Evolutionary conservation across 2,113 vertebrate species (phyloP).

Genomic region (Alexandromys fortis): DNA sequence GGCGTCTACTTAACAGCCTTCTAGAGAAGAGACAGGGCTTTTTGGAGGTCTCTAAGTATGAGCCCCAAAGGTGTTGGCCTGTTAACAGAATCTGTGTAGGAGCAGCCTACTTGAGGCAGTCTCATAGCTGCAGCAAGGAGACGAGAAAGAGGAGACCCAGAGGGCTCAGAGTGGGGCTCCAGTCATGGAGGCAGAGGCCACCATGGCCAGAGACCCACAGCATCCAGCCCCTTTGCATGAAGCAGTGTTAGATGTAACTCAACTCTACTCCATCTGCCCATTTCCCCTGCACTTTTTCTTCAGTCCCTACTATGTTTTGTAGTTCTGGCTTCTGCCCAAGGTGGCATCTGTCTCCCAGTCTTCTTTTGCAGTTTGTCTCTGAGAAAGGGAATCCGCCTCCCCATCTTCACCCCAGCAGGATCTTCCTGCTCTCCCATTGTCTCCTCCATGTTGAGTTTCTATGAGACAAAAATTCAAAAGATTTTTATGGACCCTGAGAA

Average conservation of each 20-base stretch:
- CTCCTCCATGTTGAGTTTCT: neutral
- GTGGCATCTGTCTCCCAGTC: slow-evolving; percentile 28
- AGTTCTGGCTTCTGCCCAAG: slow-evolving; percentile 39
- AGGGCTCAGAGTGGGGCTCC: neutral
- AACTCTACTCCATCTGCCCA: neutral
- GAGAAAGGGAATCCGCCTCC: neutral
- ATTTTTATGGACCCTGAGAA: slow-evolving; percentile 35
- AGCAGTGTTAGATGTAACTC: slow-evolving; percentile 56
- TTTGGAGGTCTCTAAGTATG: neutral
- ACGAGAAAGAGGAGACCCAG: neutral
- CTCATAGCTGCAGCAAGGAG: neutral
- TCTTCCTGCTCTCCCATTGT: slow-evolving; percentile 18
- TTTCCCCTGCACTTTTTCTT: neutral
- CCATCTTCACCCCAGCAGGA: neutral
- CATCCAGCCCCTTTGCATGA: slow-evolving; percentile 65
- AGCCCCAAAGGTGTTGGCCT: neutral
- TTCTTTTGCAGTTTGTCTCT: slow-evolving; percentile 24
- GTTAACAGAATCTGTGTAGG: neutral
- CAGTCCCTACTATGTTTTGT: neutral
- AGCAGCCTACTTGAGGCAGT: neutral
- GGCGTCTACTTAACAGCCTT: neutral
- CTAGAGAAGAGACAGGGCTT: neutral
- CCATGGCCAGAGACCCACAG: neutral
- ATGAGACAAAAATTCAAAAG: neutral
- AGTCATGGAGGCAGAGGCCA: neutral